Percentiles rank a stretch among this genome's conserved stretches.
Conservation (phyloP, 2,888 invertebrate genomes). For the Tachystola acroxantha region DNA sequence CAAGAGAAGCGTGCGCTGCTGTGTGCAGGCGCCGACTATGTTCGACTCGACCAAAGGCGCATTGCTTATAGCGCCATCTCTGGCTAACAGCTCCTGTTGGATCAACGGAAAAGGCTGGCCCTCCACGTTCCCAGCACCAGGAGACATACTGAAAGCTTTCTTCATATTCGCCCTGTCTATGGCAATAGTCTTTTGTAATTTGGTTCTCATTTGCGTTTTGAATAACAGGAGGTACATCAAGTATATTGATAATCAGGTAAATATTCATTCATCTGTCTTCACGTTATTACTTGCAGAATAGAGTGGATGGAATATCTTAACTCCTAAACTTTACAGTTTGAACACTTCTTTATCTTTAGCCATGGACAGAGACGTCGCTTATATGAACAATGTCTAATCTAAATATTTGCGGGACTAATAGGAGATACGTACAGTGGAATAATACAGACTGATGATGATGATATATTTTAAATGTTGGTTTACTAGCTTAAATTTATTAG, state of each 20-base stretch:
- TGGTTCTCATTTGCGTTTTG: slow-evolving; percentile 88
- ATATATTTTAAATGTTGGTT: no score
- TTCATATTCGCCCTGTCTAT: slow-evolving; percentile 87
- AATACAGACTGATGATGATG: no score
- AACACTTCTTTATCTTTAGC: no score
- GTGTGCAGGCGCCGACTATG: slow-evolving; percentile 73
- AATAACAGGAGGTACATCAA: slow-evolving; percentile 90
- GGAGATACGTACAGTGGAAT: no score
- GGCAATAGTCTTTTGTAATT: slow-evolving; percentile 88
- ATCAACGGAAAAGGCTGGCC: slow-evolving; percentile 82
- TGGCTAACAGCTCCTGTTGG: slow-evolving; percentile 91
- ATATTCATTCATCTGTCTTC: background rate
- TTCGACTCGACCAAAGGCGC: slow-evolving; percentile 82
- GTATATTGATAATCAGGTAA: slow-evolving; percentile 92
- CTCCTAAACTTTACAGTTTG: no score
- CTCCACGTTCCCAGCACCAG: slow-evolving; percentile 80
- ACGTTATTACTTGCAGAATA: no score
- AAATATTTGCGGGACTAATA: no score
- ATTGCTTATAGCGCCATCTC: slow-evolving; percentile 86
- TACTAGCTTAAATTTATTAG: no score
- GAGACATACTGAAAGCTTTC: slow-evolving; percentile 86
- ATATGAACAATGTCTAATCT: no score
- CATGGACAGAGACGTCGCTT: no score
- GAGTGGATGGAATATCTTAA: no score
- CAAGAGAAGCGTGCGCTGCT: slow-evolving; percentile 63